Percentiles rank a stretch among this genome's conserved stretches.
Evolutionary conservation across 1,140 invertebrate genomes (phyloP).

Genomic region (Himalopsyche phryganea): DNA sequence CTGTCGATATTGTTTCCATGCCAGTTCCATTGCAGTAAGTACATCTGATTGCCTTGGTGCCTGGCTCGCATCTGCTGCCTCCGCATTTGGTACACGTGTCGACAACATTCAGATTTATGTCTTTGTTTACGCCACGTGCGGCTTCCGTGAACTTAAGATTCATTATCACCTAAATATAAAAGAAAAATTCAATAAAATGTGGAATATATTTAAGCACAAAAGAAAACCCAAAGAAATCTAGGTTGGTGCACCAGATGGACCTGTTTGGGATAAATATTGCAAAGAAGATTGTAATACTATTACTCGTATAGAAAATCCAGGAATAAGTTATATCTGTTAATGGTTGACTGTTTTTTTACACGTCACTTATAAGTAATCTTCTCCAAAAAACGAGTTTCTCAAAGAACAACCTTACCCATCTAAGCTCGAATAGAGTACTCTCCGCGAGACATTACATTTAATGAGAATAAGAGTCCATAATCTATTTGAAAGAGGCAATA

Average conservation of each 20-base stretch:
- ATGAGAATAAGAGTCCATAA: no score
- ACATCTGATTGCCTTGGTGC: constrained; percentile 84
- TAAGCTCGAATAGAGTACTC: no score
- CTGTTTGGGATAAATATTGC: constrained; percentile 1
- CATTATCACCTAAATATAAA: constrained; percentile 66
- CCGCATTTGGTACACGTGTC: constrained; percentile 89
- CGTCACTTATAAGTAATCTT: no score
- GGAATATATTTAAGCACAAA: constrained; percentile 7
- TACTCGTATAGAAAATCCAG: no score
- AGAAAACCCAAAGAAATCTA: constrained; percentile 16
- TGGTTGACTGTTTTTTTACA: no score
- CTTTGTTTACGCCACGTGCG: constrained; percentile 92
- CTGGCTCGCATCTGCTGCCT: constrained; percentile 80
- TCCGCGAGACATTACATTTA: no score
- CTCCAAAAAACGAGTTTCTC: no score
- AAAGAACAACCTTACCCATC: no score
- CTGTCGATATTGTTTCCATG: constrained; percentile 85
- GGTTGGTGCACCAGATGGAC: constrained; percentile 10
- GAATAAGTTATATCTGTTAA: no score
- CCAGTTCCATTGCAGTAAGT: constrained; percentile 96
- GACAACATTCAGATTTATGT: constrained; percentile 86
- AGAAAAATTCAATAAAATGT: not conserved
- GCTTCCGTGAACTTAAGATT: constrained; percentile 94
- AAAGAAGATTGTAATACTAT: no score
- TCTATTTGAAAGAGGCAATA: no score